Percentiles rank a stretch among this genome's conserved stretches.
These are phyloP conservation scores for Semotilus atromaculatus DNA, from an alignment of 2,797 vertebrate species.

Conservation along the genomic window DNA sequence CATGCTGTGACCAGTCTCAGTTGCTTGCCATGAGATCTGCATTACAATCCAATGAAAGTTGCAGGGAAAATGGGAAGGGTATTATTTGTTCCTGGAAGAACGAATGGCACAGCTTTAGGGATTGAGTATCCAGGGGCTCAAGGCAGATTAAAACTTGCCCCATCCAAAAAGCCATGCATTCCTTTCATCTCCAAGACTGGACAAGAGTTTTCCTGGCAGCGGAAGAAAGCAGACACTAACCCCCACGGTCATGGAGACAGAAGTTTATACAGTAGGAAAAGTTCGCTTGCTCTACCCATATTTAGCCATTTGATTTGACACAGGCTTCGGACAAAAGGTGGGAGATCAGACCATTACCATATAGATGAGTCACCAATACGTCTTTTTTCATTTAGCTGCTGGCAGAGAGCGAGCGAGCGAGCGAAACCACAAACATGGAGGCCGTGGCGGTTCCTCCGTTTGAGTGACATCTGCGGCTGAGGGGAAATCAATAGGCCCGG, in stretches of 20 bases:
- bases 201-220: constrained; percentile 77
- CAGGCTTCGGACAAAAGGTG: constrained; percentile 70
- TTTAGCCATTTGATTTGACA: constrained; percentile 73
- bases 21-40: constrained; percentile 73
- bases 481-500: constrained; percentile 78
- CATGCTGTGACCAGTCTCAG: constrained; percentile 69
- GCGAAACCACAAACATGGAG: constrained; percentile 64
- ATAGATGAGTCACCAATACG: constrained; percentile 79
- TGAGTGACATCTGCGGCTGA: constrained; percentile 70
- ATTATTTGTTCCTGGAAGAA: constrained; percentile 81
- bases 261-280: constrained; percentile 53
- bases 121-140: constrained; percentile 74
- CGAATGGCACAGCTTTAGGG: constrained; percentile 78
- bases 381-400: constrained; percentile 76
- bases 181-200: constrained; percentile 79
- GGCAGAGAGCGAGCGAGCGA: constrained; percentile 66
- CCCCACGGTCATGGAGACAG: constrained; percentile 44
- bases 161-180: constrained; percentile 75
- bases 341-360: constrained; percentile 77
- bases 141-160: constrained; percentile 79
- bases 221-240: constrained; percentile 73
- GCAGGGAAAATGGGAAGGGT: constrained; percentile 75
- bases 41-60: constrained; percentile 81
- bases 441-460: constrained; percentile 53
- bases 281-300: constrained; percentile 65